Evolutionary conservation across 1,140 invertebrate species (phyloP), one percentile per base, ranked within the genome.

Genomic region (Probaryconus sp.): DNA sequence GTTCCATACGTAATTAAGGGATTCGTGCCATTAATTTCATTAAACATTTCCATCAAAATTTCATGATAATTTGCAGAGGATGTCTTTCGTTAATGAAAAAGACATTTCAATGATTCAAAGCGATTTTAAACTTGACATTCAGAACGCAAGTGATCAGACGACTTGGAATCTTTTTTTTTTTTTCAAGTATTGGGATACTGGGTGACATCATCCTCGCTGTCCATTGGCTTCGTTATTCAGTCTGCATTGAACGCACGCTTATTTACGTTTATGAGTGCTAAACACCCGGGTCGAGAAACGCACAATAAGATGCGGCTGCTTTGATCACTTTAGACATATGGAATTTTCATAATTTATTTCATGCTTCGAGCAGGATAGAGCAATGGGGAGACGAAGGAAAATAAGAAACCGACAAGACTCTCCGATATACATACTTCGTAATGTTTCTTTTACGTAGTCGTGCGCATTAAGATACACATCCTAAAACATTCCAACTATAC

Each of bases 291-390:
- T 24, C 18, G 61, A 67, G 40, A 21, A 21, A 14, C 35, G 58
- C 63, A 83, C 80, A 81, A 83, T 80, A 50, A 81, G 70, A 58
- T 47, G 76, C 80, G 81, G 75, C 30, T 10, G 70, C 81, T 84
- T 84, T 84, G 82, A 84, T 83, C 82, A 82, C 64, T 77, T 56
- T 70, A 79, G 80, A 79, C 79, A 83, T 78, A 80, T 53, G 71
- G 77, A 72, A 79, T 81, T 83, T 81, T 82, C 72, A 77, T 81
- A 82, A 83, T 82, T 82, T 83, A 82, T 83, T 82, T 79, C 63
- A 76, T 45, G 70, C 64, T 73, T 20, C 48, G 20, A 48, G 28
- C 28, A 16, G 24, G 55, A 31, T 20, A 10, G 45, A 28, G 38
- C n/a, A 16, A 37, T n/a, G 3, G 20, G 28, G 30, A 10, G 53